Percentiles rank a stretch among this genome's conserved stretches.
These are phyloP conservation scores for Dunckerocampus dactyliophorus DNA, from an alignment of 2,113 vertebrate genomes.

Conservation along the genomic window DNA sequence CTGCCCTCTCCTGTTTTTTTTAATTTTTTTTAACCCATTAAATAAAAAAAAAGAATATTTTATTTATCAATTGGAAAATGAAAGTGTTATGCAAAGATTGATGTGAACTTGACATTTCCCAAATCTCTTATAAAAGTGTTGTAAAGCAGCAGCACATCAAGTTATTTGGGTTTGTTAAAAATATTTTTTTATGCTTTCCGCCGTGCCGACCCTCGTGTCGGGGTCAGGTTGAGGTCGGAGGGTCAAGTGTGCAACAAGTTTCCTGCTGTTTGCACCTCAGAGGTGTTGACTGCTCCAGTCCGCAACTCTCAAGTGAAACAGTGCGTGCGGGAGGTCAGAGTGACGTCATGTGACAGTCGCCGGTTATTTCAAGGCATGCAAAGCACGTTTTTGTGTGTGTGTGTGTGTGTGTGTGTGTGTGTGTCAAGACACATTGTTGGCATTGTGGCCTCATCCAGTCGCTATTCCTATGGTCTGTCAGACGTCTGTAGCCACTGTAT, in stretches of 20 bases:
- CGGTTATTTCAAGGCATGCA: conserved; percentile 4
- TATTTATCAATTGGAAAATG: too few species aligned
- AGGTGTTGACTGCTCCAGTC: conserved; percentile 58
- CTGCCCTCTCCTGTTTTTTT: too few species aligned
- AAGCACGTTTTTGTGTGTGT: conserved; percentile 9
- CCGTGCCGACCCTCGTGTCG: conserved; percentile 4
- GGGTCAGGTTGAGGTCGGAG: conserved; percentile 38
- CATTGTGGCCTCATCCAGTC: conserved; percentile 42
- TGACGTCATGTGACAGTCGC: conserved; percentile 31
- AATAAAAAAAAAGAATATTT: too few species aligned
- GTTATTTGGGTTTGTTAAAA: not conserved
- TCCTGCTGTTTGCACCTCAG: conserved; percentile 58
- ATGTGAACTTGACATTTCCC: too few species aligned
- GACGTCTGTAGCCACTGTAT: conserved; percentile 40
- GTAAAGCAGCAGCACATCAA: not conserved
- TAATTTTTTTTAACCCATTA: too few species aligned
- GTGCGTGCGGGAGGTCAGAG: conserved; percentile 33
- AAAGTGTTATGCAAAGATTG: too few species aligned
- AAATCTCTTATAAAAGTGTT: too few species aligned
- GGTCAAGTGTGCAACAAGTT: conserved; percentile 59
- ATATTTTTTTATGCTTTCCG: too few species aligned
- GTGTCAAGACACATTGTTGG: conserved; percentile 45
- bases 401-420: conserved; percentile 24
- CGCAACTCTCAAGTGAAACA: conserved; percentile 24
- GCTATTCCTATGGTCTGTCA: conserved; percentile 39